phyloP scores from a whole-genome alignment of 1,140 invertebrate genomes.

The Papilio glaucus region DNA sequence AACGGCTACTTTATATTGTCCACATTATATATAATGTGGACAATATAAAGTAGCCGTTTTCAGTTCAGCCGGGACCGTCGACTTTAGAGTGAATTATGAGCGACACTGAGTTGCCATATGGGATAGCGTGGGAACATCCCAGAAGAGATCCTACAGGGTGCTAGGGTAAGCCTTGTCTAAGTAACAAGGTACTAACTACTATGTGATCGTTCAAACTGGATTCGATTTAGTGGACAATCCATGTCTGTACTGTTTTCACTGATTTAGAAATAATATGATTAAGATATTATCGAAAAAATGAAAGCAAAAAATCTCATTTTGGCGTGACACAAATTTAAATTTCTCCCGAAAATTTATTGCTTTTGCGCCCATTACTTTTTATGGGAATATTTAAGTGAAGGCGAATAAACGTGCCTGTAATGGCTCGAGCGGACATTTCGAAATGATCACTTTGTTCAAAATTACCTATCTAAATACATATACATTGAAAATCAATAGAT shows the following conservation, averaged over 20 bases:
- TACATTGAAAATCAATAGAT: conserved; percentile 11
- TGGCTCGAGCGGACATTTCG: conserved; percentile 44
- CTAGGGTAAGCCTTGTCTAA: not conserved
- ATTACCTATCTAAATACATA: conserved; percentile 16
- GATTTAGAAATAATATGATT: not conserved
- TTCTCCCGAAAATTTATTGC: conserved; percentile 50
- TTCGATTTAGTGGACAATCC: not conserved
- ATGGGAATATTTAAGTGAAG: conserved; percentile 55
- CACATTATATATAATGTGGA: too few species aligned
- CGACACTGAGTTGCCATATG: not conserved
- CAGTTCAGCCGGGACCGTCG: too few species aligned
- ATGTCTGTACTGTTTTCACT: not conserved
- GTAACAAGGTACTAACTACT: not conserved
- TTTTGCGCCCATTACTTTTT: conserved; percentile 59
- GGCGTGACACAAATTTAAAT: conserved; percentile 49
- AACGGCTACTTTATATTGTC: too few species aligned
- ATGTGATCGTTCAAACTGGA: not conserved
- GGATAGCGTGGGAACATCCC: not conserved
- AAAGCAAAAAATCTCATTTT: conserved; percentile 10
- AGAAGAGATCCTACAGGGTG: not conserved
- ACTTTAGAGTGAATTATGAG: not conserved
- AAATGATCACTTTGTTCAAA: conserved; percentile 42
- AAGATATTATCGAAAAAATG: not conserved
- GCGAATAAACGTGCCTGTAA: conserved; percentile 47
- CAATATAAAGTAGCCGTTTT: too few species aligned